These are phyloP conservation scores for Eutrigla gurnardus DNA, from an alignment of 2,797 vertebrate genomes.

Conservation along the genomic window DNA sequence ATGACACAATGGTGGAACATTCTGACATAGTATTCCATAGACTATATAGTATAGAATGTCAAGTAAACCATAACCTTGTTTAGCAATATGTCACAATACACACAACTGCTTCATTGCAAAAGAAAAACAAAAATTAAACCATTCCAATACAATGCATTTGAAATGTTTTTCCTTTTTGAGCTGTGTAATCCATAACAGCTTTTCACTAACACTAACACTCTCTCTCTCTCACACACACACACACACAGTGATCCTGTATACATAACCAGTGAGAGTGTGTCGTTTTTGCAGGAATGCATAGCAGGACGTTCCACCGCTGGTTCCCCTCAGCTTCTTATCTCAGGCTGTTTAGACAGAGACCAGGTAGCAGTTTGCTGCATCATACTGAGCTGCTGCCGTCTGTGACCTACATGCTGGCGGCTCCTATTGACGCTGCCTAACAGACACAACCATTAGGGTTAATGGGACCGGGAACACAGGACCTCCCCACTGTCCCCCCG, in stretches of 20 bases:
- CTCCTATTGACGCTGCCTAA: slow-evolving; percentile 12
- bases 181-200: not conserved
- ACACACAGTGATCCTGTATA: not conserved
- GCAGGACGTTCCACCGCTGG: slow-evolving; percentile 3
- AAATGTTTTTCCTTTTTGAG: not conserved
- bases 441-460: slow-evolving; percentile 48
- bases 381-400: slow-evolving; percentile 29
- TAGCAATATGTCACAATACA: not conserved
- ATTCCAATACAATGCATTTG: not conserved
- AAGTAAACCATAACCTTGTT: too few relatives aligned
- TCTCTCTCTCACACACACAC: too few relatives aligned
- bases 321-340: not conserved
- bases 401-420: slow-evolving; percentile 36
- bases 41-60: too few relatives aligned
- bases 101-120: too few relatives aligned
- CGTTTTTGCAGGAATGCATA: not conserved
- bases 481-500: not conserved
- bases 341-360: not conserved
- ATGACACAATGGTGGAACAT: too few relatives aligned
- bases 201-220: not conserved
- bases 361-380: slow-evolving; percentile 19
- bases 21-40: too few relatives aligned
- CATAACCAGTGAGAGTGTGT: not conserved
- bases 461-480: slow-evolving; percentile 31
- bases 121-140: too few relatives aligned